phyloP scores from a whole-genome alignment of 2,888 invertebrate species.

The Xylocampa areola region DNA sequence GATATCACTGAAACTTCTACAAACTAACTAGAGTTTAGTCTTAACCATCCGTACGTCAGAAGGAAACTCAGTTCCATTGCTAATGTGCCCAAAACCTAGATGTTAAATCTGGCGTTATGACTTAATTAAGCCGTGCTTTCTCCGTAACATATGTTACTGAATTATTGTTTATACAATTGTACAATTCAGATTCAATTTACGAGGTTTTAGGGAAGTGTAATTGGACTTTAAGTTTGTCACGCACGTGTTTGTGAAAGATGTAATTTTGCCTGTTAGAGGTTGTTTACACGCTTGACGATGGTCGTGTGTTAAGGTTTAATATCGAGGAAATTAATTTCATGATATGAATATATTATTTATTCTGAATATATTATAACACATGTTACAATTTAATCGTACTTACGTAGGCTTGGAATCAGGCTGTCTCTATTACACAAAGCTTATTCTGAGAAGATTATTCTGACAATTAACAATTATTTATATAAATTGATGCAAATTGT shows the following conservation, averaged over 20 bases:
- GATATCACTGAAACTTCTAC: constrained; percentile 35
- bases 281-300: constrained; percentile 12
- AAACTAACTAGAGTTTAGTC: constrained; percentile 25
- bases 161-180: constrained; percentile 64
- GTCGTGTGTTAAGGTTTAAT: background rate
- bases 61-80: constrained; percentile 57
- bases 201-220: constrained; percentile 57
- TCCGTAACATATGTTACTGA: constrained; percentile 56
- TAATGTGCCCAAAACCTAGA: constrained; percentile 68
- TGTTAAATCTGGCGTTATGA: constrained; percentile 77
- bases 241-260: constrained; percentile 45
- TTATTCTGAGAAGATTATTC: too few relatives aligned
- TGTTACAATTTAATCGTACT: too few relatives aligned
- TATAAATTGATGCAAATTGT: too few relatives aligned
- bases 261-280: constrained; percentile 30
- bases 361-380: too few relatives aligned
- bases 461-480: too few relatives aligned
- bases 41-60: constrained; percentile 11
- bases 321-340: too few relatives aligned
- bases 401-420: too few relatives aligned
- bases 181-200: constrained; percentile 59
- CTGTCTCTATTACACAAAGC: too few relatives aligned
- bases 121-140: constrained; percentile 76
- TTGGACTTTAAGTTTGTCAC: constrained; percentile 61
- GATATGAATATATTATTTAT: too few relatives aligned